phyloP scores from a whole-genome alignment of 2,888 invertebrate genomes.

The Ochropleura plecta region DNA sequence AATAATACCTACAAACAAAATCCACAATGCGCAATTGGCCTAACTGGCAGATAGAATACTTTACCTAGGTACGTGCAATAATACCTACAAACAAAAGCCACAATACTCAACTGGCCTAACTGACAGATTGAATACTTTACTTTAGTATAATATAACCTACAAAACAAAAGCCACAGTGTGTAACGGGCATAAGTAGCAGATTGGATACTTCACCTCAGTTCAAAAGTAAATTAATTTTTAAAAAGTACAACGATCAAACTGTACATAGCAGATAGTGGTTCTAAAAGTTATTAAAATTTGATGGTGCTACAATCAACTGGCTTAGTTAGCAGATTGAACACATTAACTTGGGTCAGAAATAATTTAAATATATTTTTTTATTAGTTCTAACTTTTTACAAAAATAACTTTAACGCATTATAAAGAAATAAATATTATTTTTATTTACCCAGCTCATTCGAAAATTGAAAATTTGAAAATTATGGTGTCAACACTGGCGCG shows the following conservation, averaged over 20 bases:
- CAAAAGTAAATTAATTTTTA: slow-evolving; percentile 7
- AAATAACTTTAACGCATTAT: not conserved
- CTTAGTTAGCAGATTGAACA: not conserved
- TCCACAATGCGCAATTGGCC: too few relatives aligned
- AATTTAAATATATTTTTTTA: not conserved
- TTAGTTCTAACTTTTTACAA: not conserved
- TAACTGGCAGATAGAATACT: too few relatives aligned
- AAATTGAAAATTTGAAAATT: not conserved
- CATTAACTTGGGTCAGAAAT: slow-evolving; percentile 1
- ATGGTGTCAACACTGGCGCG: too few relatives aligned
- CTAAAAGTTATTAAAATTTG: slow-evolving; percentile 5
- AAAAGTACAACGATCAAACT: slow-evolving; percentile 4
- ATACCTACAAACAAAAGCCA: too few relatives aligned
- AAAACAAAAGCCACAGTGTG: too few relatives aligned
- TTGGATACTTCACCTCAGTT: not conserved
- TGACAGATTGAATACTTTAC: slow-evolving; percentile 1
- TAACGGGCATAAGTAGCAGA: not conserved
- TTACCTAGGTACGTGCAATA: too few relatives aligned
- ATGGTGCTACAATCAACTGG: not conserved
- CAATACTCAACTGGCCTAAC: too few relatives aligned
- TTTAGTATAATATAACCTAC: not conserved
- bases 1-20: too few relatives aligned
- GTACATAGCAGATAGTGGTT: not conserved
- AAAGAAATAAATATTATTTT: too few relatives aligned
- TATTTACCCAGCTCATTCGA: too few relatives aligned